Evolutionary conservation across 2,113 vertebrate genomes (phyloP).

Genomic region (Hymenochirus boettgeri): DNA sequence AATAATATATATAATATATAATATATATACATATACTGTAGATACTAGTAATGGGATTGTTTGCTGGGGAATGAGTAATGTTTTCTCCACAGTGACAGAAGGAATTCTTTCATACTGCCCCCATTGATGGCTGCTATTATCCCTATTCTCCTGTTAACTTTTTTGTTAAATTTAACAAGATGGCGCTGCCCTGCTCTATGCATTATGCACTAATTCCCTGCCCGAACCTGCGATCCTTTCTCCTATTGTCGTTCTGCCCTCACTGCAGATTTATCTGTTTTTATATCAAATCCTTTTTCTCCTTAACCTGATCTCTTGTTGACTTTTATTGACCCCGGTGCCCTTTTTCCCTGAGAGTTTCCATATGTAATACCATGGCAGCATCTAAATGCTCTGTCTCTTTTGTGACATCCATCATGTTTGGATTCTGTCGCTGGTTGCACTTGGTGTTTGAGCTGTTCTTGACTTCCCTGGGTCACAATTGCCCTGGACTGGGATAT

Average conservation of each 20-base stretch:
- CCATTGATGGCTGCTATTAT: conserved; percentile 49
- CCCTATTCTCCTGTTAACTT: conserved; percentile 71
- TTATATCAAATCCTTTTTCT: conserved; percentile 96
- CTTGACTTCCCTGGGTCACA: too few relatives aligned
- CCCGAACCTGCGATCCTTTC: conserved; percentile 77
- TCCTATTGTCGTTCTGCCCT: conserved; percentile 78
- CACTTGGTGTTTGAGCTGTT: conserved; percentile 94
- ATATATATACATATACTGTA: not conserved
- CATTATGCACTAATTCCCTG: conserved; percentile 81
- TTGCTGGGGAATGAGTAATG: conserved; percentile 9
- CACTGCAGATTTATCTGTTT: conserved; percentile 96
- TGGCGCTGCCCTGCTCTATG: conserved; percentile 64
- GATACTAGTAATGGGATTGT: not conserved
- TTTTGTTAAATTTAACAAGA: conserved; percentile 83
- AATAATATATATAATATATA: not conserved
- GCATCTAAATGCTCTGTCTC: conserved; percentile 49
- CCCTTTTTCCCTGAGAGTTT: conserved; percentile 82
- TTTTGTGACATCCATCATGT: conserved; percentile 56
- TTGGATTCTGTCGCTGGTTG: conserved; percentile 66
- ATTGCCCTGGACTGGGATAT: conserved; percentile 87
- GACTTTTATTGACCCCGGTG: conserved; percentile 90
- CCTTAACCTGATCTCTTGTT: conserved; percentile 91
- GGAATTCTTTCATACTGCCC: conserved; percentile 50
- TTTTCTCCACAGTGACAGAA: conserved; percentile 52
- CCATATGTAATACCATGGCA: conserved; percentile 84